A percentile compares a stretch with the other conserved stretches of the same genome.
Evolutionary conservation across 2,113 vertebrate genomes (phyloP).

Genomic region (Heterotis niloticus): DNA sequence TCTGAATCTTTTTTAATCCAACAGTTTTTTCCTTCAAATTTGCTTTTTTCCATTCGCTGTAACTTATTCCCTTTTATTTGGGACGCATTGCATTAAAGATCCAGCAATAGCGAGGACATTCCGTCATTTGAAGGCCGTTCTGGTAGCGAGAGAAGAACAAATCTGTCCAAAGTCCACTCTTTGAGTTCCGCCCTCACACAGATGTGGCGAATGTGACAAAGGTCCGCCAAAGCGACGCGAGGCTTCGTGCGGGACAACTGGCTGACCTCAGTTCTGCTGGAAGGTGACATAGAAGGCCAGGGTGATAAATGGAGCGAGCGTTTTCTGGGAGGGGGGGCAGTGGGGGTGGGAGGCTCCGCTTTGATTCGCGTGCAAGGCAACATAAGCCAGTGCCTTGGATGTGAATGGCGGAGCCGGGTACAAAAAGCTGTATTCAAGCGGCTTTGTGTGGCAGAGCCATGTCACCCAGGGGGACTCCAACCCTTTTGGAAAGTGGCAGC

Average conservation of each 20-base stretch:
- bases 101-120: too few species aligned
- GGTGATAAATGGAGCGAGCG: neutral
- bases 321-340: neutral
- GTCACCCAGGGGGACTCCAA: slow-evolving; percentile 13
- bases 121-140: too few species aligned
- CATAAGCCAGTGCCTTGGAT: neutral
- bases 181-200: neutral
- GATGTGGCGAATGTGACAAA: neutral
- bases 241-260: neutral
- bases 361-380: neutral
- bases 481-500: neutral
- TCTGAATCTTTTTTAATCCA: too few species aligned
- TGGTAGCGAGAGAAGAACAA: too few species aligned
- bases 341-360: neutral
- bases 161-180: too few species aligned
- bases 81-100: too few species aligned
- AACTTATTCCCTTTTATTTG: too few species aligned
- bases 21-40: too few species aligned
- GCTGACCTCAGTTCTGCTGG: neutral
- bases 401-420: neutral
- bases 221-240: neutral
- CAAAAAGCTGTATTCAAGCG: slow-evolving; percentile 19
- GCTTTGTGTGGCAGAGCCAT: neutral
- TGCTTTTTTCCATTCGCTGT: too few species aligned
- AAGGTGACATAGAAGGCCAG: neutral